Base-by-base conservation (phyloP, 2,113 vertebrate genomes). In the Phainopepla nitens region DNA sequence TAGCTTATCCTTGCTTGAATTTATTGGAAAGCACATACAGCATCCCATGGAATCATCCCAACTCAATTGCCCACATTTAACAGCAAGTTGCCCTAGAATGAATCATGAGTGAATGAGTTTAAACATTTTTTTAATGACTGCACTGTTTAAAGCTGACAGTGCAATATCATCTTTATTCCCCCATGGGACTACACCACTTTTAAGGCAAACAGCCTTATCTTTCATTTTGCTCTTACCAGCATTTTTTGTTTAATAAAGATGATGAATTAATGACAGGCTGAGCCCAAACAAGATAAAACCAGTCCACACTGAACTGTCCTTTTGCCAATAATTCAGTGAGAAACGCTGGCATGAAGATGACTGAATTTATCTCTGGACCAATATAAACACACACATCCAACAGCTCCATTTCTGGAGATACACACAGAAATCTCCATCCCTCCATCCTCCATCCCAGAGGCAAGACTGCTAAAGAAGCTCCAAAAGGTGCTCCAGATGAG, bases 171-270 rank as follows among this genome's bases (percentile, higher is more conserved):
- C 58, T 82, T 73, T 76, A 36, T 33, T 94, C 61, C 33, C 87
- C n/a, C 47, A 24, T 44, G 91, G 78, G 61, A 93, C 62, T 47
- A 36, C 39, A 39, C 20, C 44, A 62, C 71, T 69, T 82, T 58
- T 66, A 96, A 79, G 54, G 82, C 78, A 91, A 94, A 91, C 69
- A 90, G 66, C 24, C 72, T 78, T 62, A 87, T 69, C 82, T 85
- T 89, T 85, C 62, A 45, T 80, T 94, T 87, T 80, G 73, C 64
- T 84, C 47, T 95, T 85, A 50, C 75, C 41, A 54, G 33, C 62
- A 61, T 42, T 93, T 91, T 62, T 88, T 85, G 70, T 76, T 91
- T 88, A 91, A 90, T 91, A 92, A 96, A 89, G 78, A 87, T 72
- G 91, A 96, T 61, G 65, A 76, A 87, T 80, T 71, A 91, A 80